phyloP scores from a whole-genome alignment of 1,140 invertebrate species.

The Drosophila funebris region DNA sequence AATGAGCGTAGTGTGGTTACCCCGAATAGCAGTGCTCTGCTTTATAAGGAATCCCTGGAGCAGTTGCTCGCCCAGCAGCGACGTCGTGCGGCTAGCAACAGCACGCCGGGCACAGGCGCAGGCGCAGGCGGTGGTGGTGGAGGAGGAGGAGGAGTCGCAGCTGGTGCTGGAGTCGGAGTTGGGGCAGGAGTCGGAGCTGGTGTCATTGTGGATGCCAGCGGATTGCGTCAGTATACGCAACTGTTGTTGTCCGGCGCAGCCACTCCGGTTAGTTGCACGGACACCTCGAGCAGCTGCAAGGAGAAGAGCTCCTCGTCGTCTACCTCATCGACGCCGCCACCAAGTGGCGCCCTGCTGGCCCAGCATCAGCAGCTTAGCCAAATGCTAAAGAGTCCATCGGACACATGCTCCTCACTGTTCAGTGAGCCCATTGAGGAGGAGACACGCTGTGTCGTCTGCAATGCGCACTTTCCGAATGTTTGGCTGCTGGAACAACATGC shows the following conservation, averaged over 20 bases:
- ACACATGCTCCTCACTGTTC: slow-evolving; percentile 79
- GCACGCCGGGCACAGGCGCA: slow-evolving; percentile 29
- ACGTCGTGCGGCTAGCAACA: slow-evolving; percentile 38
- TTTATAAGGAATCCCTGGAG: slow-evolving; percentile 79
- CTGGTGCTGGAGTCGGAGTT: background rate
- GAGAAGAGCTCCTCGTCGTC: slow-evolving; percentile 84
- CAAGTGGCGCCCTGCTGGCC: slow-evolving; percentile 54
- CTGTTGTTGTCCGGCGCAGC: slow-evolving; percentile 58
- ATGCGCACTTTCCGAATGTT: slow-evolving; percentile 91
- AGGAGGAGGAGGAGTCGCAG: background rate
- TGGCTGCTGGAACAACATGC: slow-evolving; percentile 93
- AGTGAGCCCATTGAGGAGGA: slow-evolving; percentile 83
- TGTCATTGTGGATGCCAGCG: slow-evolving; percentile 63
- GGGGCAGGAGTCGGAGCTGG: slow-evolving; percentile 14
- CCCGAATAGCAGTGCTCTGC: slow-evolving; percentile 55
- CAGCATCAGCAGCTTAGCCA: slow-evolving; percentile 75
- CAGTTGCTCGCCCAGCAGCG: slow-evolving; percentile 66
- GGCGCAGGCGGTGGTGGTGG: slow-evolving; percentile 4
- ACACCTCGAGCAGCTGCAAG: slow-evolving; percentile 72
- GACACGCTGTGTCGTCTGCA: slow-evolving; percentile 88
- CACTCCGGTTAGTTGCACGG: slow-evolving; percentile 54
- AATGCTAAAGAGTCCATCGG: slow-evolving; percentile 79
- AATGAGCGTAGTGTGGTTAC: slow-evolving; percentile 49
- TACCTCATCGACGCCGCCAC: slow-evolving; percentile 81
- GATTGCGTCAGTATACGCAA: slow-evolving; percentile 71